phyloP scores from a whole-genome alignment of 2,888 invertebrate species.

The Gibbula magus region DNA sequence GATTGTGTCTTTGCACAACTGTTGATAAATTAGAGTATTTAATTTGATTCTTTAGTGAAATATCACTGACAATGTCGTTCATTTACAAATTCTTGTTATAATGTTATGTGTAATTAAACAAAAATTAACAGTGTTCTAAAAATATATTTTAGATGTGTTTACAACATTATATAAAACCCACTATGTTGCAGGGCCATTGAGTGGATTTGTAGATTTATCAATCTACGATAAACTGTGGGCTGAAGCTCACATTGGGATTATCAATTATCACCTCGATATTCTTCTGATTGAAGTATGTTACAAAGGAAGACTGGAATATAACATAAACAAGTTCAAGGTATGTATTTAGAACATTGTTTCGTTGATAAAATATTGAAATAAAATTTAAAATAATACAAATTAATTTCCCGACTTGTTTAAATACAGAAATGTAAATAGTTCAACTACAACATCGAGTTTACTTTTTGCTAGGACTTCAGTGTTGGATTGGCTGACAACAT shows the following conservation, averaged over 20 bases:
- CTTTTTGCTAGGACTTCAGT: slow-evolving; percentile 22
- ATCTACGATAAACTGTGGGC: slow-evolving; percentile 51
- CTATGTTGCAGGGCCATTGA: slow-evolving; percentile 31
- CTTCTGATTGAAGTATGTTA: slow-evolving; percentile 50
- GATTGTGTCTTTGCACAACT: too few species aligned
- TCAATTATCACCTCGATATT: slow-evolving; percentile 45
- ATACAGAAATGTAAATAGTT: background rate
- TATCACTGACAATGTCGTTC: too few species aligned
- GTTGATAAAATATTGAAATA: too few species aligned
- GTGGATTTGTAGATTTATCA: slow-evolving; percentile 47
- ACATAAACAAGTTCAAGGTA: slow-evolving; percentile 56
- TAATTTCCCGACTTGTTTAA: background rate
- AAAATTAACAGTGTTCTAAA: too few species aligned
- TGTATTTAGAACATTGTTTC: too few species aligned
- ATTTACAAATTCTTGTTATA: too few species aligned
- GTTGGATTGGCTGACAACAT: slow-evolving; percentile 21
- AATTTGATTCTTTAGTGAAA: too few species aligned
- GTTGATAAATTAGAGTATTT: too few species aligned
- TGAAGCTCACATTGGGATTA: slow-evolving; percentile 49
- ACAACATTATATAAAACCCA: too few species aligned
- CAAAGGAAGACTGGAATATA: slow-evolving; percentile 50
- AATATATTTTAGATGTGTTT: too few species aligned
- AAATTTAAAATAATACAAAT: too few species aligned
- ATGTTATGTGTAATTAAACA: too few species aligned
- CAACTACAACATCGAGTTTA: background rate